Evolutionary conservation across 2,113 vertebrate species (phyloP).

Genomic region (Saccopteryx leptura): DNA sequence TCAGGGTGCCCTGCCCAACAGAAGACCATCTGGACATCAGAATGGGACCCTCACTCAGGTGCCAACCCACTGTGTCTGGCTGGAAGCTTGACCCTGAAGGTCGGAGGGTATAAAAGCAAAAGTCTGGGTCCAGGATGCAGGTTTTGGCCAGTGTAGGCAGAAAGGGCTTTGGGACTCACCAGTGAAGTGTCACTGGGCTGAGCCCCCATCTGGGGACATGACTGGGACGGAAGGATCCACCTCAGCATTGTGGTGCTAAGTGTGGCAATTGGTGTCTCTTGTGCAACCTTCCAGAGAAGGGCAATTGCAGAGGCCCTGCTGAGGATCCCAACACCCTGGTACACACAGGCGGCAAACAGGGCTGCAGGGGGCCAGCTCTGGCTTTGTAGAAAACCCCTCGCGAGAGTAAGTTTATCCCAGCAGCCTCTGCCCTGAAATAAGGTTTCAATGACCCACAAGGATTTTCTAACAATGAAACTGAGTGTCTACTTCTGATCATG

Average conservation of each 20-base stretch:
- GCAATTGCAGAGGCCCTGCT: background rate
- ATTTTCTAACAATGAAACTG: background rate
- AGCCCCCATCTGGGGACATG: background rate
- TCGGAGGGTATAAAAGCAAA: background rate
- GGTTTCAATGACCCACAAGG: background rate
- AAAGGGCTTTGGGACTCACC: background rate
- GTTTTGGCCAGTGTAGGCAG: rapidly evolving
- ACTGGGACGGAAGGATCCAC: background rate
- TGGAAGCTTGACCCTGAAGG: background rate
- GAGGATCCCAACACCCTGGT: background rate
- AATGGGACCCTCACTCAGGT: rapidly evolving
- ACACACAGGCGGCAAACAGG: too few relatives aligned
- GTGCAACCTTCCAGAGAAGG: background rate
- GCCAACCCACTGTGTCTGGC: background rate
- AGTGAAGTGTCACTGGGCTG: background rate
- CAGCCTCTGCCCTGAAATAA: background rate
- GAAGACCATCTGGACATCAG: background rate
- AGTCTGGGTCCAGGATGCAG: too few relatives aligned
- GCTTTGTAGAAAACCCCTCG: background rate
- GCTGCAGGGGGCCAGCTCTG: rapidly evolving
- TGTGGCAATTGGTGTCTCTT: background rate
- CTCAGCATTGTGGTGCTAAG: too few relatives aligned
- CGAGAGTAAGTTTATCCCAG: background rate
- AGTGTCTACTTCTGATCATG: background rate
- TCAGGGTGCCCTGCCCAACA: background rate